Evolutionary conservation across 2,113 vertebrate genomes (phyloP).

Genomic region (Seriola dumerili): DNA sequence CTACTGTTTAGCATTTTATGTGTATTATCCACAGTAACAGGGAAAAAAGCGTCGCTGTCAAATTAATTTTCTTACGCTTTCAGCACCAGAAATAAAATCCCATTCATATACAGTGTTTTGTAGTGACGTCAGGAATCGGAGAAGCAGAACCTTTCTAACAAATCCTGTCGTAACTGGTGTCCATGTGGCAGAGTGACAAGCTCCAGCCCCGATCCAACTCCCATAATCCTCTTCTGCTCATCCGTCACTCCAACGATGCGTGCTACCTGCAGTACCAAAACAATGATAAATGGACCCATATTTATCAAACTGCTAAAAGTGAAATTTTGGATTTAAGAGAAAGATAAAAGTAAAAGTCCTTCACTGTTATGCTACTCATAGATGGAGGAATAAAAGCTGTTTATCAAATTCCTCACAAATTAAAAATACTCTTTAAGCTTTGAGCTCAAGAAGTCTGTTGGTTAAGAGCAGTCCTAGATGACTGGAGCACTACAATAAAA

Average conservation of each 20-base stretch:
- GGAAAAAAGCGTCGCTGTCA: too few relatives aligned
- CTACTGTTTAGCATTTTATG: too few relatives aligned
- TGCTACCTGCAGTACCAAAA: constrained; percentile 80
- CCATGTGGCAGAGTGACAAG: constrained; percentile 91
- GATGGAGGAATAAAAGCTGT: not conserved
- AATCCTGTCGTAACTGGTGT: constrained; percentile 86
- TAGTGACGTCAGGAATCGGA: too few relatives aligned
- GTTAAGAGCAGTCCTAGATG: not conserved
- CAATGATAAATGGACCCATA: not conserved
- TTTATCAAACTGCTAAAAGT: too few relatives aligned
- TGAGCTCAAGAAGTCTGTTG: not conserved
- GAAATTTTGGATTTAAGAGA: too few relatives aligned
- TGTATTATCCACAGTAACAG: too few relatives aligned
- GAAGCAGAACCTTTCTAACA: constrained; percentile 84
- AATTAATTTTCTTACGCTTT: too few relatives aligned
- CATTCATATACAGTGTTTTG: too few relatives aligned
- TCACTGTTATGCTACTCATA: too few relatives aligned
- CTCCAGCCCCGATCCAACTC: constrained; percentile 90
- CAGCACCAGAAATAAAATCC: too few relatives aligned
- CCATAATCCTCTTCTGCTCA: constrained; percentile 86
- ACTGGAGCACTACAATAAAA: not conserved
- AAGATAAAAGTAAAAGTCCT: too few relatives aligned
- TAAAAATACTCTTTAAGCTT: not conserved
- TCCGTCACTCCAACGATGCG: constrained; percentile 86
- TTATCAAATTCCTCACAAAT: not conserved